phyloP scores from a whole-genome alignment of 2,113 vertebrate species.

The Varanus komodoensis region DNA sequence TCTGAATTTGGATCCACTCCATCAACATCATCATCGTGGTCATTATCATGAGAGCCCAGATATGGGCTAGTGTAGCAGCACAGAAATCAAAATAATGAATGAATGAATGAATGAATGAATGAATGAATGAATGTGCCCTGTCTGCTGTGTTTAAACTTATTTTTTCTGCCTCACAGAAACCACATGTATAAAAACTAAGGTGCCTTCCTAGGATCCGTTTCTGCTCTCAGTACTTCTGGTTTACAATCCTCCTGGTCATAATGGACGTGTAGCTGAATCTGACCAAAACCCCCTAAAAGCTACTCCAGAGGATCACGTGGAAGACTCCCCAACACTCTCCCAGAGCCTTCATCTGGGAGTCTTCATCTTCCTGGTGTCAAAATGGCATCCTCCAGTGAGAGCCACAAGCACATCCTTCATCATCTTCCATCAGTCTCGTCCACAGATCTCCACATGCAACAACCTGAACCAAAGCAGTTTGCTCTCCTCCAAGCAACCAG shows the following conservation, averaged over 20 bases:
- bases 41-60: too few species aligned
- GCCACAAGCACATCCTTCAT: neutral
- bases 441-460: neutral
- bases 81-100: too few species aligned
- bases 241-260: neutral
- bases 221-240: neutral
- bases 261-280: neutral
- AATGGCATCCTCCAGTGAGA: neutral
- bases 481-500: neutral
- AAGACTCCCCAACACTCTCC: too few species aligned
- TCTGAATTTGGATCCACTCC: too few species aligned
- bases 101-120: too few species aligned
- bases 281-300: neutral
- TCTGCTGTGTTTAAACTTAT: neutral
- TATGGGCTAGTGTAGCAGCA: too few species aligned
- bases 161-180: neutral
- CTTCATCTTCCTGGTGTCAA: slow-evolving; percentile 7
- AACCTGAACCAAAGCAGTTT: neutral
- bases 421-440: neutral
- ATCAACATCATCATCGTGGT: too few species aligned
- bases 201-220: neutral
- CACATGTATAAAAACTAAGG: too few species aligned
- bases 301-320: too few species aligned
- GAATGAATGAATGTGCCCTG: too few species aligned
- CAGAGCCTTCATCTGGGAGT: too few species aligned